A percentile compares a stretch with the other conserved stretches of the same genome.
phyloP scores from a whole-genome alignment of 2,888 invertebrate species.

The Conchocele bisecta region DNA sequence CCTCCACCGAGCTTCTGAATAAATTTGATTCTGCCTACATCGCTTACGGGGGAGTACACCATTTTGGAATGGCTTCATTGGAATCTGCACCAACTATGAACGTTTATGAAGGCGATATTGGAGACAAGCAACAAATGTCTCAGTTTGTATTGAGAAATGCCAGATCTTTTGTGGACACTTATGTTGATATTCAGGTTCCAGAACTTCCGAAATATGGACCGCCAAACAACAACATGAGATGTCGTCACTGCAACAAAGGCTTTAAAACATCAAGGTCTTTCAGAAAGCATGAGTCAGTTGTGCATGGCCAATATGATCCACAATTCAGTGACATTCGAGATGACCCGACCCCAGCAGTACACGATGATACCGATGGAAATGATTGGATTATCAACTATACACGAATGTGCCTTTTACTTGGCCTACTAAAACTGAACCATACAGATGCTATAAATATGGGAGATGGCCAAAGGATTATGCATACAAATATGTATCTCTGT shows the following conservation, averaged over 20 bases:
- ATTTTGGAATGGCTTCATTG: too few species aligned
- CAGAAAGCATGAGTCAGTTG: conserved; percentile 26
- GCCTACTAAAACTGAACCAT: conserved; percentile 30
- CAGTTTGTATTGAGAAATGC: too few species aligned
- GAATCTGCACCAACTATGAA: too few species aligned
- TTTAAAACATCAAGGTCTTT: conserved; percentile 17
- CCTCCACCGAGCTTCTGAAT: too few species aligned
- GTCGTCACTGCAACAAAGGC: conserved; percentile 26
- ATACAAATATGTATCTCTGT: conserved; percentile 18
- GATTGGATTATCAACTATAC: conserved; percentile 21
- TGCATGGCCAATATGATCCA: not conserved
- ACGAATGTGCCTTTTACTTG: conserved; percentile 1
- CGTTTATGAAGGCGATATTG: too few species aligned
- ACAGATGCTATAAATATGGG: conserved; percentile 40
- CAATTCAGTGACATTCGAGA: not conserved
- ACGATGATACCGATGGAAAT: not conserved
- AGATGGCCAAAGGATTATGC: conserved; percentile 41
- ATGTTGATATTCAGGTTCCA: too few species aligned
- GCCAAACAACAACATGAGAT: conserved; percentile 11
- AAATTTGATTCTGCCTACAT: too few species aligned
- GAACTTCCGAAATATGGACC: too few species aligned
- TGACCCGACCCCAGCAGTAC: not conserved
- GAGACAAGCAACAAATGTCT: too few species aligned
- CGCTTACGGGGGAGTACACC: too few species aligned
- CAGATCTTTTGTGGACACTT: too few species aligned